These are phyloP conservation scores for Lampropteryx suffumata DNA, from an alignment of 2,888 invertebrate genomes.

Conservation along the genomic window DNA sequence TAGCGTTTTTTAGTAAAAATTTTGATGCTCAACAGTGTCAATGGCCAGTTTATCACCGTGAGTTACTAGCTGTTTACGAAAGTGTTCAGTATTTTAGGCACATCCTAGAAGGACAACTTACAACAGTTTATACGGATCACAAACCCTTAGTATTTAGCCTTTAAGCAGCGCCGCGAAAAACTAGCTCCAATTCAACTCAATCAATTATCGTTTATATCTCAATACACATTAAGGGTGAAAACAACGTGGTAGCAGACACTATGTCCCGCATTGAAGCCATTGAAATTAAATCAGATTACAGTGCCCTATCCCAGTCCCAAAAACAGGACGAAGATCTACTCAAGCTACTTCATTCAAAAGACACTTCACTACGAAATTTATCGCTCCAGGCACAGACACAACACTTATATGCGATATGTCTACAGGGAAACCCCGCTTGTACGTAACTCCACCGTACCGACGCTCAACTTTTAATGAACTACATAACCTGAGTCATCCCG, in stretches of 20 bases:
- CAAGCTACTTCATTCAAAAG: too few species aligned
- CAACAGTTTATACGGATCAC: too few species aligned
- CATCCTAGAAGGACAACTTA: too few species aligned
- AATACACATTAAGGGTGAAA: neutral
- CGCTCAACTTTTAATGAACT: neutral
- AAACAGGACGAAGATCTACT: too few species aligned
- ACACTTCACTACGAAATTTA: too few species aligned
- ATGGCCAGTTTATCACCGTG: too few species aligned
- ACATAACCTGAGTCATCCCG: neutral
- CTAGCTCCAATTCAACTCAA: neutral
- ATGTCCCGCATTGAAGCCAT: neutral
- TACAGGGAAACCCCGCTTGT: neutral
- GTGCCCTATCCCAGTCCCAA: too few species aligned
- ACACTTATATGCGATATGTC: neutral
- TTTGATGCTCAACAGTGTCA: too few species aligned
- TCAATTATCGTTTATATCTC: neutral
- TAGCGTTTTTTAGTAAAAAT: too few species aligned
- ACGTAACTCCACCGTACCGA: neutral
- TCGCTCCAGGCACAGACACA: neutral
- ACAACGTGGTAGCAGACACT: neutral
- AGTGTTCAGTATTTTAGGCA: too few species aligned
- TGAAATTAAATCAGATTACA: too few species aligned
- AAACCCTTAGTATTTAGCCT: neutral
- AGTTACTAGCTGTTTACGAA: too few species aligned
- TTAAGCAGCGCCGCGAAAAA: neutral